Evolutionary conservation across 2,113 vertebrate genomes (phyloP).

Genomic region (Lamprologus lemairii): DNA sequence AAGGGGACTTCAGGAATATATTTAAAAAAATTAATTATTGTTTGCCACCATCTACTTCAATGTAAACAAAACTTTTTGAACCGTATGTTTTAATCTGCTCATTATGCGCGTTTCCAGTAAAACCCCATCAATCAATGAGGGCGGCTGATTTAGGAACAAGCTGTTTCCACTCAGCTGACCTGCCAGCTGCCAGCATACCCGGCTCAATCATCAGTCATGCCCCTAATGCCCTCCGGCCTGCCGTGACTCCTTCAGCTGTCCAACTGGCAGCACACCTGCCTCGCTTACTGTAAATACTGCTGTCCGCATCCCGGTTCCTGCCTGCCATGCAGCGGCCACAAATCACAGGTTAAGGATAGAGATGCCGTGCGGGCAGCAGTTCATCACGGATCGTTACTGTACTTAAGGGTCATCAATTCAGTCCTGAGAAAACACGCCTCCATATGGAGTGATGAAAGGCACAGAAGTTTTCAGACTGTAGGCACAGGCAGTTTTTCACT

Average conservation of each 20-base stretch:
- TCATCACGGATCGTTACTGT: conserved; percentile 5
- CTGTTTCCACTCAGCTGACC: conserved; percentile 22
- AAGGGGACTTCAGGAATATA: not conserved
- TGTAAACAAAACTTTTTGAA: not conserved
- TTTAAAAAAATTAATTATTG: fast-evolving
- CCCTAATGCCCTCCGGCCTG: conserved; percentile 5
- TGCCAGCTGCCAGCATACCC: conserved; percentile 11
- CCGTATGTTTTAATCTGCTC: not conserved
- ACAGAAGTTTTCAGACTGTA: conserved; percentile 12
- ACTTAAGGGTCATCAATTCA: conserved; percentile 18
- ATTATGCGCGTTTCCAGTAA: not conserved
- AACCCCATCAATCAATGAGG: not conserved
- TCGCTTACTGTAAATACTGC: conserved; percentile 2
- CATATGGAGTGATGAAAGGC: not conserved
- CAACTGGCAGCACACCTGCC: conserved; percentile 14
- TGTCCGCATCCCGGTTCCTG: not conserved
- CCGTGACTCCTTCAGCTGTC: conserved; percentile 13
- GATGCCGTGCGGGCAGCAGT: not conserved
- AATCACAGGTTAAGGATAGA: conserved; percentile 22
- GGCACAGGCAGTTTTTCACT: conserved; percentile 6
- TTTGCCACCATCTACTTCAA: not conserved
- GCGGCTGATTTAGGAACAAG: conserved; percentile 30
- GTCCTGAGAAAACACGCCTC: not conserved
- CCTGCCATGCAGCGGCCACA: not conserved
- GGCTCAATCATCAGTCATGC: conserved; percentile 36